Conservation (phyloP, 2,888 invertebrate species). For the Dyspetes luteomarginatus region DNA sequence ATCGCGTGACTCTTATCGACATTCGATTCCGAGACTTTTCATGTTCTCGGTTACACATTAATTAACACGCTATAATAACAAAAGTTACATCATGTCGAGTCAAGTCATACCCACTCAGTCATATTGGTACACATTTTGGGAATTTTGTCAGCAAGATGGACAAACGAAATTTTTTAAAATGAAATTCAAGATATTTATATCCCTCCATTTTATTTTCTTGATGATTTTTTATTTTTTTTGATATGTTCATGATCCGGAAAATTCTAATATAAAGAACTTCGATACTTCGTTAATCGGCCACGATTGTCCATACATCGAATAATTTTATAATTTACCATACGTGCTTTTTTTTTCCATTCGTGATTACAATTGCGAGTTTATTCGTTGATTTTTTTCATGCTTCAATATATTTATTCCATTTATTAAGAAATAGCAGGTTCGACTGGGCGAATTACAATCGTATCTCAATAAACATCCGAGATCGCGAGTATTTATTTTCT, state of each 20-base stretch:
- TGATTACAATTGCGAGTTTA: too few species aligned
- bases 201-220: conserved; percentile 52
- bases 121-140: conserved; percentile 32
- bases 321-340: conserved; percentile 23
- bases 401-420: neutral
- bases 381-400: too few species aligned
- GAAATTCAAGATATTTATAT: conserved; percentile 30
- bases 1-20: conserved; percentile 22
- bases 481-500: conserved; percentile 19
- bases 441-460: neutral
- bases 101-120: conserved; percentile 1
- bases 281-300: conserved; percentile 51
- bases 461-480: neutral
- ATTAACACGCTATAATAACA: conserved; percentile 32
- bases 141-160: neutral
- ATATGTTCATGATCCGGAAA: conserved; percentile 78
- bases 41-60: conserved; percentile 18
- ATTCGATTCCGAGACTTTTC: conserved; percentile 27
- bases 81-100: conserved; percentile 13
- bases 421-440: neutral
- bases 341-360: conserved; percentile 7
- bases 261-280: conserved; percentile 52
- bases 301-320: conserved; percentile 49
- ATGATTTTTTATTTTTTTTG: conserved; percentile 79
- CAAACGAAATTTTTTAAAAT: conserved; percentile 1